Evolutionary conservation across 1,140 invertebrate genomes (phyloP), one percentile per base, ranked within the genome.

Genomic region (Bombus affinis): DNA sequence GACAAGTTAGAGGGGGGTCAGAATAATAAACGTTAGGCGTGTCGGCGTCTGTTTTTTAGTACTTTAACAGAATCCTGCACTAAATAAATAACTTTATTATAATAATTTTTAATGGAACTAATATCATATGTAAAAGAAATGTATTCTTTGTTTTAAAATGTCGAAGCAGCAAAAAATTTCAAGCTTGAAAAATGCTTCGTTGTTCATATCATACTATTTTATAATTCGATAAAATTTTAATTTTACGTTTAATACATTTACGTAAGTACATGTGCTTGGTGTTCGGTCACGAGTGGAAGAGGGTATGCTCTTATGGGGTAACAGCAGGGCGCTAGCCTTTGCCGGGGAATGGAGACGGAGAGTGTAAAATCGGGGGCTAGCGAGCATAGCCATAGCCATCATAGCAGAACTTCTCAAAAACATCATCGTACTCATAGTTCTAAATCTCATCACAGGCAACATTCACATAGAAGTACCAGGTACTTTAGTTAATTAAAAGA

Each of bases 291-390:
- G 57, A 42, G 75, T 74, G 77, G 84, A 84, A 77, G 66, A 83
- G 89, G 93, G 90, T 90, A 93, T 93, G 92, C 73, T 92, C 89
- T 84, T 92, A 89, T 93, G 91, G 92, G 86, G 90, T 93, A 90
- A 86, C 72, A 81, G 86, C 83, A 90, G 87, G 91, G 88, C 91
- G 92, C 90, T 94, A 91, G 91, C 93, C 93, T 92, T 91, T 91
- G 90, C 91, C 87, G 91, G 93, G 94, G 92, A 91, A 95, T 95
- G 95, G 95, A 95, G 94, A 95, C 95, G 73, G 95, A 95, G 94
- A 95, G 94, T 87, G 92, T 95, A 89, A 95, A 95, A 71, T 95
- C 95, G 39, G 94, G 92, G 92, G 94, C 94, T 92, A 95, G 94
- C 89, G 95, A 95, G 92, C 95, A 95, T 91, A 95, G 94, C 93